phyloP scores from a whole-genome alignment of 2,888 invertebrate species.

The Dasysyrphus tricinctus region DNA sequence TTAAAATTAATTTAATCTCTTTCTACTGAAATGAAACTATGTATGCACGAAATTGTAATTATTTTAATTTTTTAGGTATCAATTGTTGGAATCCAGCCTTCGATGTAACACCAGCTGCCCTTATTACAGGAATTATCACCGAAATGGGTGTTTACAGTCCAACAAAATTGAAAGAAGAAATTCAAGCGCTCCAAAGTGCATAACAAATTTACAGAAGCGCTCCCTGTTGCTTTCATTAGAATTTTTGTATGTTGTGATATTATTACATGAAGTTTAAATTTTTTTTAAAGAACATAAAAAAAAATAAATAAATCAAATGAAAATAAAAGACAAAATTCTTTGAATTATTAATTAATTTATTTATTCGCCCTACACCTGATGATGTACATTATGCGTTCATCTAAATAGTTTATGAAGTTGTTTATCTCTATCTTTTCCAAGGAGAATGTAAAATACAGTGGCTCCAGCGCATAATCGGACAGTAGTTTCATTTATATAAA shows the following conservation, averaged over 20 bases:
- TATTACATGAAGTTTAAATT: constrained; percentile 69
- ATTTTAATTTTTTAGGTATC: constrained; percentile 87
- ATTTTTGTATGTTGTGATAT: constrained; percentile 74
- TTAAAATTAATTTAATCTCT: too few species aligned
- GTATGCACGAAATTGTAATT: not conserved
- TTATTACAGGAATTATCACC: constrained; percentile 97
- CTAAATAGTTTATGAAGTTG: constrained; percentile 14
- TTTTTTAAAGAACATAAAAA: constrained; percentile 31
- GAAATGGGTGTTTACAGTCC: constrained; percentile 94
- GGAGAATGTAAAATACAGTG: constrained; percentile 10
- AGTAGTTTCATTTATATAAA: too few species aligned
- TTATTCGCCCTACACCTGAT: constrained; percentile 6
- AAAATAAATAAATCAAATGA: constrained; percentile 17
- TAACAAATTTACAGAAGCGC: constrained; percentile 40
- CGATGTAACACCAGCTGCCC: constrained; percentile 96
- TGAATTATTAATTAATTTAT: constrained; percentile 21
- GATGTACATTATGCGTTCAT: not conserved
- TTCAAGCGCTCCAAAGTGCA: constrained; percentile 73
- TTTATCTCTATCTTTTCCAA: constrained; percentile 21
- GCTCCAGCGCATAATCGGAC: too few species aligned
- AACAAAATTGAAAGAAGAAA: constrained; percentile 81
- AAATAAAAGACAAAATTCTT: constrained; percentile 60
- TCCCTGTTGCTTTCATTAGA: constrained; percentile 64
- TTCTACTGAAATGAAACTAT: not conserved
- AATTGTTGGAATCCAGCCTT: constrained; percentile 99